A percentile compares a stretch with the other conserved stretches of the same genome.
These are phyloP conservation scores for Miniopterus natalensis DNA, from an alignment of 2,113 vertebrate genomes.

Conservation along the genomic window DNA sequence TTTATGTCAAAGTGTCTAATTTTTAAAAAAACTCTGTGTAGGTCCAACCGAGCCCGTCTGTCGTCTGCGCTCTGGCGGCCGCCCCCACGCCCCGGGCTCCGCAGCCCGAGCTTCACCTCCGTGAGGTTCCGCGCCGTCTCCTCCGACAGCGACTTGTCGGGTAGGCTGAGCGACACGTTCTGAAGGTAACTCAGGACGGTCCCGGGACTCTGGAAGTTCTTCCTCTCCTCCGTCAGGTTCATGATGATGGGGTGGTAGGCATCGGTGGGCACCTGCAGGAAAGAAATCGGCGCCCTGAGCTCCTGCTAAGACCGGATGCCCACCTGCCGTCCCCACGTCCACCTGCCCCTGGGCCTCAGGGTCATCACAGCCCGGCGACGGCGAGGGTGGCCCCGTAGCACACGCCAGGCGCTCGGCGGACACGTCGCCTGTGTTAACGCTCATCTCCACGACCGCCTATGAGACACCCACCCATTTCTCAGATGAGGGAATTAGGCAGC, in stretches of 20 bases:
- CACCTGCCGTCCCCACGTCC: not conserved
- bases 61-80: no score
- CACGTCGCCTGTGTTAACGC: rapidly evolving
- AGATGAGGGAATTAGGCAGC: not conserved
- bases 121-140: conserved; percentile 91
- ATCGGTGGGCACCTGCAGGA: conserved; percentile 84
- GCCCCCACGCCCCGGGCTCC: no score
- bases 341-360: not conserved
- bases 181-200: conserved; percentile 86
- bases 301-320: not conserved
- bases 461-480: rapidly evolving
- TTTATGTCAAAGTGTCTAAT: no score
- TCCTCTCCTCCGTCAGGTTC: conserved; percentile 74
- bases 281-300: not conserved
- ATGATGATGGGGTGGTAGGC: conserved; percentile 86
- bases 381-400: no score
- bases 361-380: no score
- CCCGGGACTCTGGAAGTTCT: conserved; percentile 55
- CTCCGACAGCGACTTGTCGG: conserved; percentile 86
- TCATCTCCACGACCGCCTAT: rapidly evolving
- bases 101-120: conserved; percentile 85
- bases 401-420: not conserved
- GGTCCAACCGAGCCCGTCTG: no score
- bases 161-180: conserved; percentile 86
- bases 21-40: no score